Base-by-base conservation (phyloP, 2,888 invertebrate genomes). In the Xestoiulus laeticollis region DNA sequence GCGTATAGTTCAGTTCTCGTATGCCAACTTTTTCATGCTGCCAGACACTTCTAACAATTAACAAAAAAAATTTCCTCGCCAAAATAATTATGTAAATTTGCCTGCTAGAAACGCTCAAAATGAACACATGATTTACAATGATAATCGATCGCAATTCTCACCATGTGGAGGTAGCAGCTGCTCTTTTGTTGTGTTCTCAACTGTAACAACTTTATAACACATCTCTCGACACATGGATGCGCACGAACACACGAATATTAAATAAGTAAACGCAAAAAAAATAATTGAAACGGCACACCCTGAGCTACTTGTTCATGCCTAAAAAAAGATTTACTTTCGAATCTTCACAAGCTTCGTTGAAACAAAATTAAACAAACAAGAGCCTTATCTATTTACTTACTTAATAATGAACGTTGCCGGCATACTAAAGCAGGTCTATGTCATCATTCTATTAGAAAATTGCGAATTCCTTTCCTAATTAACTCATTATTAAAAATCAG, bases 231-330 rank as follows among this genome's bases (percentile, higher is more conserved):
- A 68, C 68, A 68, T 68, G 68, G 68, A 68, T 68, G 68, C 68
- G 68, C 68, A 68, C 68, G 68, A 68, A 68, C 68, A 68, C 68
- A 68, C 68, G 68, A 68, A 68, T 68, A 68, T 68, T 68, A 68
- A 68, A 68, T 26, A 68, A n/a, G 68, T 68, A 22, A 68, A 22
- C 68, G 68, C 68, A 68, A 68, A 68, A 68, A 59, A 68, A n/a
- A 22, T 22, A 68, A 68, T 68, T 68, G 26, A 68, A 68, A 68
- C 26, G 22, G 22, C 68, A 10, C 12, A 68, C 68, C 68, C 68
- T 26, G 26, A 26, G 68, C 26, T 68, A 68, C 22, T 26, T 68
- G 26, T 68, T 68, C 22, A 68, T 22, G 26, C 26, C 59, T 68
- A 68, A 68, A 68, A 48, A 48, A 68, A 68, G 68, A 22, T 68